These are phyloP conservation scores for Cistogaster globosa DNA, from an alignment of 2,888 invertebrate species.

Conservation along the genomic window DNA sequence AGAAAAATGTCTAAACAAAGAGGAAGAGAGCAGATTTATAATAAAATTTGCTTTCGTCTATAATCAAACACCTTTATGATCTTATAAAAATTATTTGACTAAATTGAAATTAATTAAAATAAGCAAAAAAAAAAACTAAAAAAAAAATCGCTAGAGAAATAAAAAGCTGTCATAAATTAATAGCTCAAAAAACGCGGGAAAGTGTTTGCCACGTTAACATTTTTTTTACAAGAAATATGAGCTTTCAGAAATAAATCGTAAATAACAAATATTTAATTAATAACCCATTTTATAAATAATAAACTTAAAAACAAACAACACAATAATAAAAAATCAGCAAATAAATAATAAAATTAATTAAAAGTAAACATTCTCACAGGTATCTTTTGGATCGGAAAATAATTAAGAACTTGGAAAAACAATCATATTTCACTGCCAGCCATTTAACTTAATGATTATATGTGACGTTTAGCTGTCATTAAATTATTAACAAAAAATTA, in stretches of 20 bases:
- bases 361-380: slow-evolving; percentile 53
- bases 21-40: neutral
- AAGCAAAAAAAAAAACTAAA: slow-evolving; percentile 22
- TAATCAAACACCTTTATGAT: slow-evolving; percentile 70
- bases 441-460: slow-evolving; percentile 31
- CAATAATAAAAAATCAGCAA: slow-evolving; percentile 37
- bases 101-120: slow-evolving; percentile 36
- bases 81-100: slow-evolving; percentile 69
- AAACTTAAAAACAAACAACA: neutral
- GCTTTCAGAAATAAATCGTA: slow-evolving; percentile 36
- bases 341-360: slow-evolving; percentile 37
- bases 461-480: slow-evolving; percentile 62
- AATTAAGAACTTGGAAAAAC: slow-evolving; percentile 24
- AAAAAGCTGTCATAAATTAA: too few relatives aligned
- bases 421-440: slow-evolving; percentile 3
- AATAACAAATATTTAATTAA: slow-evolving; percentile 32
- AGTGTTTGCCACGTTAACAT: slow-evolving; percentile 16
- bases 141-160: too few relatives aligned
- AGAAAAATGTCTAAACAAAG: neutral
- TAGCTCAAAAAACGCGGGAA: neutral
- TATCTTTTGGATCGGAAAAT: slow-evolving; percentile 22
- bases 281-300: slow-evolving; percentile 4
- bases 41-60: slow-evolving; percentile 10
- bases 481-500: slow-evolving; percentile 62
- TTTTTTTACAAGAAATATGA: slow-evolving; percentile 48